These are phyloP conservation scores for Pterophyllum scalare DNA, from an alignment of 2,113 vertebrate species.

Conservation along the genomic window DNA sequence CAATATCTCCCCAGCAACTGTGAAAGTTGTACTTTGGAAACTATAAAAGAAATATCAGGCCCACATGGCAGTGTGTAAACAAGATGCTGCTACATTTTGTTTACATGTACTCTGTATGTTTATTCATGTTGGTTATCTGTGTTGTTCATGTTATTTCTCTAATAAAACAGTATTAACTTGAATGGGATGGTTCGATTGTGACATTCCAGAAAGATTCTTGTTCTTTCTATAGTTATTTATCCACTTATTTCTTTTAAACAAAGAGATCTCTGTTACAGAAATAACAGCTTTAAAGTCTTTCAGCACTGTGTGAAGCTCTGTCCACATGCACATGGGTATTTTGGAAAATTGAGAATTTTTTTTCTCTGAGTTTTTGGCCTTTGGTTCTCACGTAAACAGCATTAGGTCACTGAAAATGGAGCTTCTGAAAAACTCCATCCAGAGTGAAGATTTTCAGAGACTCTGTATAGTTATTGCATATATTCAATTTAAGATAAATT, in stretches of 20 bases:
- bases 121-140: neutral
- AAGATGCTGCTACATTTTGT: neutral
- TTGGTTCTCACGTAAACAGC: neutral
- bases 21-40: neutral
- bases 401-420: neutral
- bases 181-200: neutral
- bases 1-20: constrained; percentile 18
- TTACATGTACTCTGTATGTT: neutral
- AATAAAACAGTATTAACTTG: neutral
- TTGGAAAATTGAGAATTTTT: no score
- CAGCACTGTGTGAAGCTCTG: neutral
- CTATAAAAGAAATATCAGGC: neutral
- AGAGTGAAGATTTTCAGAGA: no score
- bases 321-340: neutral
- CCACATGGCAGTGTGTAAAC: neutral
- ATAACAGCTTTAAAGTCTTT: neutral
- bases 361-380: neutral
- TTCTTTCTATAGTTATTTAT: neutral
- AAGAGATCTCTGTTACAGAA: neutral
- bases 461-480: no score
- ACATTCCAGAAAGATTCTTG: no score
- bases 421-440: neutral
- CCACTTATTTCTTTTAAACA: neutral
- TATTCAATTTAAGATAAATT: neutral
- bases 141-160: neutral